Evolutionary conservation across 2,113 vertebrate genomes (phyloP).

Genomic region (Strix aluco): DNA sequence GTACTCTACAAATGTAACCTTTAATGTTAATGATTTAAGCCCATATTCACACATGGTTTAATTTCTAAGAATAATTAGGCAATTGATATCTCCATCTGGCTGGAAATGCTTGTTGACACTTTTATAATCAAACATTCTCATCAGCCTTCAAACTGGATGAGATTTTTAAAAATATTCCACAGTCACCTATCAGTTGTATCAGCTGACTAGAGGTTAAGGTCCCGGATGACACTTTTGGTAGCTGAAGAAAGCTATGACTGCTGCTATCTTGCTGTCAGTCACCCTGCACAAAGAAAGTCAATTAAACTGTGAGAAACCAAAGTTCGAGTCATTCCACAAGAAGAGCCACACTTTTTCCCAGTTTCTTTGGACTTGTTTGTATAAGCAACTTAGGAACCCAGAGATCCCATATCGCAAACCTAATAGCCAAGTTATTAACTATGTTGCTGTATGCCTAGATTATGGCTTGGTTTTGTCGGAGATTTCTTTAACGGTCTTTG

Average conservation of each 20-base stretch:
- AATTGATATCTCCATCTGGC: not conserved
- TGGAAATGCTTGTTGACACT: not conserved
- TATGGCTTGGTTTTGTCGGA: not conserved
- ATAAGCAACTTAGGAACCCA: not conserved
- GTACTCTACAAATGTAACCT: not conserved
- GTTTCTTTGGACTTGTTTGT: not conserved
- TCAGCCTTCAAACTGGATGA: not conserved
- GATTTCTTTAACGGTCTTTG: not conserved
- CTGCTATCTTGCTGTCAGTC: not conserved
- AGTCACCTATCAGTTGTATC: not conserved
- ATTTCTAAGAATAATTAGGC: not conserved
- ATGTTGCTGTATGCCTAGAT: not conserved
- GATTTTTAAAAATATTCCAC: not conserved
- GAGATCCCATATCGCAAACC: not conserved
- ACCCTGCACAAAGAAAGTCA: not conserved
- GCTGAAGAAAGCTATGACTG: not conserved
- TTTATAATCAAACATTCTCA: not conserved
- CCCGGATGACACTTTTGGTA: not conserved
- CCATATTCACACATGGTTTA: not conserved
- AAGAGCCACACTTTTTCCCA: not conserved
- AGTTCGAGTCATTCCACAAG: not conserved
- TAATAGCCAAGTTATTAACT: not conserved
- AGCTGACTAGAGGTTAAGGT: not conserved
- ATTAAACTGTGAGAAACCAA: rapidly evolving
- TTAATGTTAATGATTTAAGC: not conserved